A percentile compares a stretch with the other conserved stretches of the same genome.
Evolutionary conservation across 2,113 vertebrate genomes (phyloP).

Genomic region (Takifugu flavidus): DNA sequence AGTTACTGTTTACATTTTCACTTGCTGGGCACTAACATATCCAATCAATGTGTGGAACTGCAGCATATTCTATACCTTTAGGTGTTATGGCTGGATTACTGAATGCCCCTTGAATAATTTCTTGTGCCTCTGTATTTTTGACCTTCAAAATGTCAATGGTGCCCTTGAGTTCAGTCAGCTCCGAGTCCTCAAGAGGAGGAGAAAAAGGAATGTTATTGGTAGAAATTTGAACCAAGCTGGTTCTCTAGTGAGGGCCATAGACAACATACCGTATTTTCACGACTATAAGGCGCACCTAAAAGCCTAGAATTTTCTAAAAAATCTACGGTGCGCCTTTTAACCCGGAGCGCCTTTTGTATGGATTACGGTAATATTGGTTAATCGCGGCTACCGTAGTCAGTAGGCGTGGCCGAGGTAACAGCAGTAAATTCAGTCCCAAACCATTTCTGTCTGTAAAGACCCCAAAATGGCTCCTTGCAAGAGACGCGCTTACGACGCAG

Average conservation of each 20-base stretch:
- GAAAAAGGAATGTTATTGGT: slow-evolving; percentile 10
- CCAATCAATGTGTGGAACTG: background rate
- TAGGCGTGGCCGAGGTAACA: no score
- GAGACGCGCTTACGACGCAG: no score
- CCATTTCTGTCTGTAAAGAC: no score
- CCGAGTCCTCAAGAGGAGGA: slow-evolving; percentile 79
- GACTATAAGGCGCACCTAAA: no score
- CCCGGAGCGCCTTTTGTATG: no score
- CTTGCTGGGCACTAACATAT: background rate
- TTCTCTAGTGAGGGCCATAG: slow-evolving; percentile 10
- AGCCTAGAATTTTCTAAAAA: no score
- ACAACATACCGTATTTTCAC: background rate
- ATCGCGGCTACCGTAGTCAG: no score
- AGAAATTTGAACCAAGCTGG: slow-evolving; percentile 21
- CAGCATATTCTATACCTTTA: slow-evolving; percentile 76
- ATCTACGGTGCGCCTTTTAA: no score
- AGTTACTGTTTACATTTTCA: background rate
- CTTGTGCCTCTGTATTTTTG: slow-evolving; percentile 93
- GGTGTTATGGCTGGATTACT: slow-evolving; percentile 81
- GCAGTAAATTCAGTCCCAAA: no score
- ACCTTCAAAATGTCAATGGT: slow-evolving; percentile 90
- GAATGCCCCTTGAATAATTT: slow-evolving; percentile 89
- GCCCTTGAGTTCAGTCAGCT: slow-evolving; percentile 87
- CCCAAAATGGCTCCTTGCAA: no score
- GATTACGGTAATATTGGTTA: no score